These are phyloP conservation scores for Paramisgurnus dabryanus DNA, from an alignment of 2,113 vertebrate species.

Conservation along the genomic window DNA sequence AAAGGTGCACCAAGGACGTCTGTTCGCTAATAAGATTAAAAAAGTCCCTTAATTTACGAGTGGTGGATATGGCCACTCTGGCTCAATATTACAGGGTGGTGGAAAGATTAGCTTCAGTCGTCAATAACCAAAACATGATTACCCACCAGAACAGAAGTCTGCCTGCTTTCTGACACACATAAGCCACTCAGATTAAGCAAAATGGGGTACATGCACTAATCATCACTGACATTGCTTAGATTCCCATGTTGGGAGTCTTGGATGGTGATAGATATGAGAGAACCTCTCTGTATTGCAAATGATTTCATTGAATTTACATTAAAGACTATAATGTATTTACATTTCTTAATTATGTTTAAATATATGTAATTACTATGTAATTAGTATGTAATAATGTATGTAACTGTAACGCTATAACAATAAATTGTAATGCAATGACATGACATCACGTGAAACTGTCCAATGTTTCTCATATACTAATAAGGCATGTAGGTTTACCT, in stretches of 20 bases:
- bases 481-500: too few relatives aligned
- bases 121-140: conserved; percentile 94
- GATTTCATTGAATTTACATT: neutral
- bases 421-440: neutral
- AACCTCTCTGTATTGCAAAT: neutral
- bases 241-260: conserved; percentile 1
- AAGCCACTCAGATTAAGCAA: conserved; percentile 75
- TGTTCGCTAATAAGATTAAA: conserved; percentile 99
- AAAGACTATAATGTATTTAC: neutral
- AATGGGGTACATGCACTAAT: conserved; percentile 68
- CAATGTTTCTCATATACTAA: too few relatives aligned
- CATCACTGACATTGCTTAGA: conserved; percentile 53
- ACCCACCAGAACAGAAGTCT: conserved; percentile 66
- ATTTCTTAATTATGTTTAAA: neutral
- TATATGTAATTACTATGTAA: neutral
- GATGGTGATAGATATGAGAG: neutral
- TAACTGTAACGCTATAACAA: neutral
- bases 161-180: conserved; percentile 73
- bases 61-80: conserved; percentile 88
- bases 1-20: conserved; percentile 94
- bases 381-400: neutral
- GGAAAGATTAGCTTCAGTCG: conserved; percentile 91
- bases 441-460: too few relatives aligned
- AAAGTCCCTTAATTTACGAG: conserved; percentile 99
- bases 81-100: conserved; percentile 87